Base-by-base conservation (phyloP, 2,113 vertebrate genomes). In the Corvus hawaiiensis region DNA sequence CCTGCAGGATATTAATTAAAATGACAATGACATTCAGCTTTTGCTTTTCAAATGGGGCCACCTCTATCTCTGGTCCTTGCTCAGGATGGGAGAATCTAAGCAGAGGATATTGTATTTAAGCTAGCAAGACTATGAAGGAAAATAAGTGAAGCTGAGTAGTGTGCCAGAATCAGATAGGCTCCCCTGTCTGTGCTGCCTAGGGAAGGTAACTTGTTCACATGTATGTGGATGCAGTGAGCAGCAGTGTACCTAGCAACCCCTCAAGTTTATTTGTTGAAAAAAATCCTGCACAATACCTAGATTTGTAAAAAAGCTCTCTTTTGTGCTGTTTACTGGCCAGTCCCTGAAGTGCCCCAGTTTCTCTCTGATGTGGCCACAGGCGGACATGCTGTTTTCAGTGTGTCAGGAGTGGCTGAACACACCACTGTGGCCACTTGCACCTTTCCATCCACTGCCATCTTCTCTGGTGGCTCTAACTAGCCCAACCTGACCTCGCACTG, bases 1-100 rank as follows among this genome's bases (percentile, higher is more conserved):
- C 84, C 93, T 81, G 88, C 92, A 92, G 96, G 93, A 64, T 96
- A 93, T 84, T 93, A 94, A 95, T 94, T 96, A 96, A 93, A 90
- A 94, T 92, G 83, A 92, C 96, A 94, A 93, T 92, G 90, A 77
- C 24, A 0, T 94, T 93, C 88, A 92, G 85, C 79, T 93, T 94
- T 94, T 93, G 85, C 88, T 85, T 94, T 93, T 90, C 77, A 92
- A 82, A 88, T 33, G 66, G 85, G 78, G 80, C 91, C 92, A 89
- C 44, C 77, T 94, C 61, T 72, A 16, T 84, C 82, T 92, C 49
- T 87, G 85, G 59, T 81, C 79, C 54, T 86, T 94, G 68, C 79
- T 89, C 58, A 56, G 76, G 66, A 9, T 75, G 79, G 44, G 28
- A 64, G 41, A 82, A 79, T 90, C 69, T 84, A 89, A 90, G 73